phyloP scores from a whole-genome alignment of 2,113 vertebrate genomes.

The Sebastes fasciatus region DNA sequence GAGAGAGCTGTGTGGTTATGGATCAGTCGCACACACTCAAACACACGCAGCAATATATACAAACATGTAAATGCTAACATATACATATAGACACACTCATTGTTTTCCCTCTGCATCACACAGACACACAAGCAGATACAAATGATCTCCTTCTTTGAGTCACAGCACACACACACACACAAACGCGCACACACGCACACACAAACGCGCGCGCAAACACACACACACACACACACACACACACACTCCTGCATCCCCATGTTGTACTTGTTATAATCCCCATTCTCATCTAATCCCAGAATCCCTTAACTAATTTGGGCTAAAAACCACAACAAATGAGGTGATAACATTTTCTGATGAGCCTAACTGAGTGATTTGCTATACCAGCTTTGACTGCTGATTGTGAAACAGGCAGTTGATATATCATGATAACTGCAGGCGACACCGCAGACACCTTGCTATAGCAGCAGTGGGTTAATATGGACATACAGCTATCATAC shows the following conservation, averaged over 20 bases:
- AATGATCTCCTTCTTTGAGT: neutral
- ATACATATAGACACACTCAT: neutral
- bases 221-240: neutral
- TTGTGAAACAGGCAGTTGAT: conserved; percentile 44
- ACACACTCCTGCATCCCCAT: conserved; percentile 29
- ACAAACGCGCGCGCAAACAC: too few species aligned
- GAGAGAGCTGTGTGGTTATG: conserved; percentile 66
- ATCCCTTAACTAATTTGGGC: conserved; percentile 67
- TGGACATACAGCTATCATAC: neutral
- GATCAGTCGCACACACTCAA: conserved; percentile 44
- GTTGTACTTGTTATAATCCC: conserved; percentile 39
- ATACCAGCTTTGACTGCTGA: conserved; percentile 19
- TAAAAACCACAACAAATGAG: conserved; percentile 67
- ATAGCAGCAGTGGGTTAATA: conserved; percentile 9
- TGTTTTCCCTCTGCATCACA: conserved; percentile 13
- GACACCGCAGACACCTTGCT: conserved; percentile 13
- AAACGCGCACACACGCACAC: too few species aligned
- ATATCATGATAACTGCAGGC: conserved; percentile 14
- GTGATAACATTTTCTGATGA: conserved; percentile 57
- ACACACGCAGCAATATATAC: neutral
- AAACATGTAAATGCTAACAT: conserved; percentile 5
- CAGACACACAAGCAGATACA: neutral
- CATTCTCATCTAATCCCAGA: conserved; percentile 61
- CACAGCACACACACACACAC: neutral
- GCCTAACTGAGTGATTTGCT: conserved; percentile 53